These are phyloP conservation scores for Danio jaintianensis DNA, from an alignment of 2,797 vertebrate species.

Conservation along the genomic window DNA sequence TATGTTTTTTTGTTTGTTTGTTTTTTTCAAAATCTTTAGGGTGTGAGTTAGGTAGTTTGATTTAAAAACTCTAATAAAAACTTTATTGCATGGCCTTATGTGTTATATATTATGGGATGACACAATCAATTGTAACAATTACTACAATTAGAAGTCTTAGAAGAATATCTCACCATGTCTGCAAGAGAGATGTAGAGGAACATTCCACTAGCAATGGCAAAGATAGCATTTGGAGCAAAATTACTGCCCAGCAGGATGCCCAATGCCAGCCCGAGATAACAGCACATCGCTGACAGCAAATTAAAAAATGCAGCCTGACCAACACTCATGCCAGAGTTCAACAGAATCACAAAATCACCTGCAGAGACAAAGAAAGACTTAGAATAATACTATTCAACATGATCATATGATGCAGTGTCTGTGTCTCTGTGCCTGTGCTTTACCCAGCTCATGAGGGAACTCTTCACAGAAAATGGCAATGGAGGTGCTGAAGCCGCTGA, in stretches of 20 bases:
- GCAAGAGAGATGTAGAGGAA: conserved; percentile 96
- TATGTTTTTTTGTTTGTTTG: too few species aligned
- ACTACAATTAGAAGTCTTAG: not conserved
- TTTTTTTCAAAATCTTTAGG: not conserved
- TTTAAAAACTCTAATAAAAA: too few species aligned
- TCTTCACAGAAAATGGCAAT: conserved; percentile 96
- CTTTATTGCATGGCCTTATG: not conserved
- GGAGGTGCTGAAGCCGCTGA: conserved; percentile 94
- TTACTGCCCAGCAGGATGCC: conserved; percentile 94
- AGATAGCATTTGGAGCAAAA: conserved; percentile 93
- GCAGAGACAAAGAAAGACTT: conserved; percentile 8
- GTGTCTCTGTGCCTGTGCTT: not conserved
- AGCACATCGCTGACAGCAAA: conserved; percentile 89
- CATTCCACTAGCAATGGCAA: conserved; percentile 96
- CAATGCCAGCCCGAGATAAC: conserved; percentile 90
- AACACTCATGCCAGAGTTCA: conserved; percentile 94
- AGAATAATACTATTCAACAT: not conserved
- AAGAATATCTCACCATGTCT: conserved; percentile 88
- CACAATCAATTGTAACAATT: not conserved
- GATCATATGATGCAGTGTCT: not conserved
- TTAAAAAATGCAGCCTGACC: conserved; percentile 94
- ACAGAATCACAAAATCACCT: conserved; percentile 97
- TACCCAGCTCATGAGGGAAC: conserved; percentile 96
- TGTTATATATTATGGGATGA: not conserved
- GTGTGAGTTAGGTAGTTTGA: too few species aligned